Evolutionary conservation across 2,888 invertebrate species (phyloP).

Genomic region (Phorcus lineatus): DNA sequence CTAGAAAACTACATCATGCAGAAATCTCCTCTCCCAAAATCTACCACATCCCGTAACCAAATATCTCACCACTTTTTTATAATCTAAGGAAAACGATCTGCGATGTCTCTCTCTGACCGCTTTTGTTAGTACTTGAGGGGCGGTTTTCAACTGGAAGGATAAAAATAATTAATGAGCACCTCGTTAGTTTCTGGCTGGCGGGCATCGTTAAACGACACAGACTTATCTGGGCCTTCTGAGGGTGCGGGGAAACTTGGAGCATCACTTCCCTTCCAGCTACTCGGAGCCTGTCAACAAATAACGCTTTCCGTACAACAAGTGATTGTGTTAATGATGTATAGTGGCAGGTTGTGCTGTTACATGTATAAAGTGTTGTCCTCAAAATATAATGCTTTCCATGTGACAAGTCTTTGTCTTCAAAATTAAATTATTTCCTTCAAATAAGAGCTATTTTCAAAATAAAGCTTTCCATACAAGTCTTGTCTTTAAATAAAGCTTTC

Average conservation of each 20-base stretch:
- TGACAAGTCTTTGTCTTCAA: too few species aligned
- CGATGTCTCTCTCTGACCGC: conserved; percentile 38
- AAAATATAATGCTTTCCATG: neutral
- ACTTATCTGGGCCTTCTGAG: neutral
- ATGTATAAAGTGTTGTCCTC: neutral
- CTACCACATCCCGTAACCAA: neutral
- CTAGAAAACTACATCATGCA: conserved; percentile 11
- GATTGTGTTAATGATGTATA: neutral
- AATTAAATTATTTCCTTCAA: too few species aligned
- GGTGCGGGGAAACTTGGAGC: neutral
- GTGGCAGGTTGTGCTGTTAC: neutral
- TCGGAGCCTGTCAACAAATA: conserved; percentile 1
- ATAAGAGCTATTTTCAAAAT: too few species aligned
- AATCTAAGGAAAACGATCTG: conserved; percentile 53
- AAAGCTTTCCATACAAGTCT: too few species aligned
- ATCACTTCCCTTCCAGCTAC: neutral
- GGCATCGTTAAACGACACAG: conserved; percentile 1
- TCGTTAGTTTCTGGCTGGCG: neutral
- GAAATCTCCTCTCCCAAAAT: conserved; percentile 19
- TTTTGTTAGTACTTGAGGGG: conserved; percentile 17
- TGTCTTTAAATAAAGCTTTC: too few species aligned
- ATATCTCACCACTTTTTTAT: conserved; percentile 44
- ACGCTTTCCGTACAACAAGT: too few species aligned
- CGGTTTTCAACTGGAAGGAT: conserved; percentile 1
- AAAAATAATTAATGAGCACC: conserved; percentile 1